phyloP scores from a whole-genome alignment of 2,113 vertebrate genomes.

The Romanogobio albipinnatus region DNA sequence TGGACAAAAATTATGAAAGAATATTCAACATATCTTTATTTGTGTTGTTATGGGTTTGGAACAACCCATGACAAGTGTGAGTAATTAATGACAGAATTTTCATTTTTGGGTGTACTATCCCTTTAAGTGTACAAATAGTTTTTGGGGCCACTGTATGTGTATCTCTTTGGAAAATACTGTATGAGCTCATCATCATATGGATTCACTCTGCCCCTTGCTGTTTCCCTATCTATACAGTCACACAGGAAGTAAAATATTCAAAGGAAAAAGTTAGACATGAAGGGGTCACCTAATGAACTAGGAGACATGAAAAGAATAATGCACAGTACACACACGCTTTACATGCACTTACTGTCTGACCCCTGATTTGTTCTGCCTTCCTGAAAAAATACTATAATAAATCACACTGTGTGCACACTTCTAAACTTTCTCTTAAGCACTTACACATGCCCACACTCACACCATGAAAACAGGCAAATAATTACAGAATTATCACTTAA shows the following conservation, averaged over 20 bases:
- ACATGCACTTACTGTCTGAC: conserved; percentile 29
- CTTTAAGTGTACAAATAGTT: neutral
- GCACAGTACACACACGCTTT: neutral
- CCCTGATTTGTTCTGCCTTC: conserved; percentile 32
- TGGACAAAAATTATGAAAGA: neutral
- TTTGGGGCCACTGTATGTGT: neutral
- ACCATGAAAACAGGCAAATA: conserved; percentile 15
- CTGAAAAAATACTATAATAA: conserved; percentile 1
- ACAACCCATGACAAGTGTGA: neutral
- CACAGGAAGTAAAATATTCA: conserved; percentile 15
- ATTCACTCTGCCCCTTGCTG: conserved; percentile 19
- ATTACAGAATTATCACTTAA: neutral
- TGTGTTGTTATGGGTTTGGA: neutral
- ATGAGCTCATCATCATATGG: neutral
- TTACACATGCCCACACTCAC: conserved; percentile 5
- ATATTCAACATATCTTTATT: neutral
- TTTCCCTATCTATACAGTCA: neutral
- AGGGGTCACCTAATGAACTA: conserved; percentile 22
- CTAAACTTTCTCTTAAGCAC: neutral
- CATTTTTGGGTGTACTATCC: neutral
- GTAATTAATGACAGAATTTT: no score
- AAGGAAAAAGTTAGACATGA: neutral
- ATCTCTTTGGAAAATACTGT: neutral
- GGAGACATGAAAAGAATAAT: conserved; percentile 21
- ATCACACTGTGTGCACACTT: conserved; percentile 9